Evolutionary conservation across 2,888 invertebrate genomes (phyloP).

Genomic region (Gari tellinella): DNA sequence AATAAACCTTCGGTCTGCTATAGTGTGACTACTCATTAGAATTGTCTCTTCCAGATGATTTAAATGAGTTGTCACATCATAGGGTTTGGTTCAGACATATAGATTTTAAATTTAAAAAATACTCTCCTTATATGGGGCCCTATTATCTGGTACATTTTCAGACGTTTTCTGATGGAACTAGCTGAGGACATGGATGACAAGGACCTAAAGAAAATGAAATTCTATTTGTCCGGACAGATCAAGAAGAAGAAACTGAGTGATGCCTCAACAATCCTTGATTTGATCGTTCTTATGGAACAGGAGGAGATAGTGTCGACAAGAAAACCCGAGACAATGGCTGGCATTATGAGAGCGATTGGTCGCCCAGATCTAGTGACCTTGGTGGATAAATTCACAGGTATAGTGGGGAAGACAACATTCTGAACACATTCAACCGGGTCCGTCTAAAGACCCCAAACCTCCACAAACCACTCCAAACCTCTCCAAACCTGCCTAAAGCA

Average conservation of each 20-base stretch:
- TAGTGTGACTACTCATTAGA: neutral
- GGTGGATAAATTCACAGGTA: conserved; percentile 54
- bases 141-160: conserved; percentile 30
- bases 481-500: too few relatives aligned
- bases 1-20: too few relatives aligned
- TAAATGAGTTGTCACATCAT: neutral
- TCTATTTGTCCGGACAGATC: conserved; percentile 35
- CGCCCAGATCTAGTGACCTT: conserved; percentile 50
- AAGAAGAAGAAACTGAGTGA: conserved; percentile 39
- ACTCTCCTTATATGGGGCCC: too few relatives aligned
- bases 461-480: too few relatives aligned
- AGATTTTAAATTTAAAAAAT: too few relatives aligned
- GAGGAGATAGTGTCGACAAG: conserved; percentile 49
- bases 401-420: too few relatives aligned
- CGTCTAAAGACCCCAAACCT: too few relatives aligned
- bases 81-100: too few relatives aligned
- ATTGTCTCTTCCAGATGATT: too few relatives aligned
- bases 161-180: conserved; percentile 61
- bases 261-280: conserved; percentile 34
- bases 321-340: conserved; percentile 41
- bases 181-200: conserved; percentile 58
- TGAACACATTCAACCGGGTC: too few relatives aligned
- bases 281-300: conserved; percentile 63
- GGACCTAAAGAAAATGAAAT: conserved; percentile 45
- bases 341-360: conserved; percentile 53